phyloP scores from a whole-genome alignment of 2,888 invertebrate genomes.

The Gnatocerus cornutus region DNA sequence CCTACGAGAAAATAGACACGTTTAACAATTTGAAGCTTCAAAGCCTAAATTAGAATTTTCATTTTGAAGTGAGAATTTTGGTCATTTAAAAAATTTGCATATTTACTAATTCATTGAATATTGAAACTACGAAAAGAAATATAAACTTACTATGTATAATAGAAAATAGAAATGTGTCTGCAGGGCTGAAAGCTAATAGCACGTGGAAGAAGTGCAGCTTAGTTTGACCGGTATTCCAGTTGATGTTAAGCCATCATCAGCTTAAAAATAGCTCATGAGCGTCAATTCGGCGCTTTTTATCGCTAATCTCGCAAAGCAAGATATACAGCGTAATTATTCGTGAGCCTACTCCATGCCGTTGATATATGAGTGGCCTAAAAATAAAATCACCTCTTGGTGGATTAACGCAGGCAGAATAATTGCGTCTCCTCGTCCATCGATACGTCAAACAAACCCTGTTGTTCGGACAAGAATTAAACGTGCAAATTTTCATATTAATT shows the following conservation, averaged over 20 bases:
- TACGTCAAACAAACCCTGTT: constrained; percentile 46
- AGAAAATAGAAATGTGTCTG: too few species aligned
- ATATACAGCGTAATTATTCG: constrained; percentile 68
- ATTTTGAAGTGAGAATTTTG: too few species aligned
- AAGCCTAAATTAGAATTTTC: too few species aligned
- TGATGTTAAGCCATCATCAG: not conserved
- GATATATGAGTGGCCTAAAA: constrained; percentile 64
- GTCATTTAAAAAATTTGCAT: too few species aligned
- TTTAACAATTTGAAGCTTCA: too few species aligned
- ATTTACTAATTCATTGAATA: too few species aligned
- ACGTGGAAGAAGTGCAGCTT: too few species aligned
- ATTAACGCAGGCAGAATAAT: constrained; percentile 50
- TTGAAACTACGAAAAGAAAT: too few species aligned
- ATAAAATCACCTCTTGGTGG: constrained; percentile 61
- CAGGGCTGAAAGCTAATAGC: too few species aligned
- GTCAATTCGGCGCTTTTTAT: constrained; percentile 59
- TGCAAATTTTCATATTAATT: constrained; percentile 72
- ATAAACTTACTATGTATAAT: too few species aligned
- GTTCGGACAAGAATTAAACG: constrained; percentile 59
- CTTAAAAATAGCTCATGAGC: constrained; percentile 8
- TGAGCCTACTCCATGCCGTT: constrained; percentile 63
- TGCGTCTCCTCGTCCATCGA: constrained; percentile 37
- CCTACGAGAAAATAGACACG: too few species aligned
- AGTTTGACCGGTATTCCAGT: too few species aligned
- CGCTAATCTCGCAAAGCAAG: constrained; percentile 68